Base-by-base conservation (phyloP, 2,888 invertebrate genomes). In the Masnerella sp. region DNA sequence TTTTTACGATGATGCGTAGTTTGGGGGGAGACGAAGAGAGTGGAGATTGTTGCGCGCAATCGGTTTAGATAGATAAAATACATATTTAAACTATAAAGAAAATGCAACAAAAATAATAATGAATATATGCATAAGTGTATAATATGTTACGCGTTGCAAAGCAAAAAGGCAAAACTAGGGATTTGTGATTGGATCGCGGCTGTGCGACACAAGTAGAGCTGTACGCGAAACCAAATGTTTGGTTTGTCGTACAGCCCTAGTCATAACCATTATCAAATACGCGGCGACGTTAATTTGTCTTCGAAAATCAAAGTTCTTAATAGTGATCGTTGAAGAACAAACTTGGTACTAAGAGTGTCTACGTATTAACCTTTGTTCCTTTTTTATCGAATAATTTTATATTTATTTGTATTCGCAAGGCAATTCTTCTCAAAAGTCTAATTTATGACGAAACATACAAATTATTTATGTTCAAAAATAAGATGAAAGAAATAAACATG, bases 81-180 rank as follows among this genome's bases (percentile, higher is more conserved):
- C 49, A 45, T 69, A 65, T 65, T 65, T 65, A 64, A 65, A 61
- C 43, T 59, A 56, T 70, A 49, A 65, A 59, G n/a, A n/a, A 28
- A 25, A 62, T 56, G 47, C 36, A 56, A 59, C 56, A 68, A 22
- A 62, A 65, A 65, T 64, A n/a, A n/a, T 61, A 69, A 61, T 49
- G 15, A 65, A 59, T 70, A 67, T 70, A 62, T 67, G 43, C 45
- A 70, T 74, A 61, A 70, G 74, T 74, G 74, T 74, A 71, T 67
- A 74, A 74, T 74, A 74, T 73, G 73, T 68, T 73, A 64, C 15
- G 58, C 73, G 68, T 73, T 68, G 51, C 51, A 61, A 52, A 40
- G 9, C 40, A 52, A 30, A 51, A 11, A 22, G 42, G n/a, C 1
- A 36, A 18, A 40, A 17, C 43, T 32, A 32, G 12, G 43, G 61